Evolutionary conservation across 2,113 vertebrate species (phyloP).

Genomic region (Tretioscincus oriximinensis): DNA sequence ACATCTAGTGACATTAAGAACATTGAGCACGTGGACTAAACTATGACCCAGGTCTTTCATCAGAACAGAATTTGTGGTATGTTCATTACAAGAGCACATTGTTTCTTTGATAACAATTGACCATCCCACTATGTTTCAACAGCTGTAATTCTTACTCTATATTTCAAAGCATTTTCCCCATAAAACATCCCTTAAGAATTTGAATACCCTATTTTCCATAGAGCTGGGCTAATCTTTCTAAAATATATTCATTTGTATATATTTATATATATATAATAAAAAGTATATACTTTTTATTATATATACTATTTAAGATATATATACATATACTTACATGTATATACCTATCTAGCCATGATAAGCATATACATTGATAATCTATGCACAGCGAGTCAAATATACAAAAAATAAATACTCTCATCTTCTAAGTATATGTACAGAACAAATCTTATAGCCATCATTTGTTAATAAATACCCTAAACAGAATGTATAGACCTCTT

Average conservation of each 20-base stretch:
- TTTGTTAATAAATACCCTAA: conserved; percentile 87
- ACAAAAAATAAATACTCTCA: conserved; percentile 84
- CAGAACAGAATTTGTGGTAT: conserved; percentile 16
- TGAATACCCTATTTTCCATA: conserved; percentile 17
- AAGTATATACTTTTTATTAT: not conserved
- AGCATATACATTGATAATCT: conserved; percentile 62
- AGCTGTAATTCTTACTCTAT: conserved; percentile 37
- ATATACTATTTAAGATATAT: conserved; percentile 35
- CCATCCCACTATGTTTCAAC: not conserved
- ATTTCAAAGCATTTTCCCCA: conserved; percentile 57
- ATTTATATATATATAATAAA: conserved; percentile 45
- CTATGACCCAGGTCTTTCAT: not conserved
- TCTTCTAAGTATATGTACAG: conserved; percentile 76
- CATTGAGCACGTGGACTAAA: not conserved
- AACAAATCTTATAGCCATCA: conserved; percentile 70
- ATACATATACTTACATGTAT: conserved; percentile 1
- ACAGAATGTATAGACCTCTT: conserved; percentile 61
- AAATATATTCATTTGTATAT: conserved; percentile 63
- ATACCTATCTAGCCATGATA: conserved; percentile 53
- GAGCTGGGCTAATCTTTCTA: conserved; percentile 61
- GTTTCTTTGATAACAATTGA: not conserved
- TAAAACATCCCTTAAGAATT: conserved; percentile 49
- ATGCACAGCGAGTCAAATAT: conserved; percentile 70
- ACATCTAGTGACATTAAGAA: not conserved
- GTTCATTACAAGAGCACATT: conserved; percentile 8